Evolutionary conservation across 2,888 invertebrate genomes (phyloP).

Genomic region (Gortyna flavago): DNA sequence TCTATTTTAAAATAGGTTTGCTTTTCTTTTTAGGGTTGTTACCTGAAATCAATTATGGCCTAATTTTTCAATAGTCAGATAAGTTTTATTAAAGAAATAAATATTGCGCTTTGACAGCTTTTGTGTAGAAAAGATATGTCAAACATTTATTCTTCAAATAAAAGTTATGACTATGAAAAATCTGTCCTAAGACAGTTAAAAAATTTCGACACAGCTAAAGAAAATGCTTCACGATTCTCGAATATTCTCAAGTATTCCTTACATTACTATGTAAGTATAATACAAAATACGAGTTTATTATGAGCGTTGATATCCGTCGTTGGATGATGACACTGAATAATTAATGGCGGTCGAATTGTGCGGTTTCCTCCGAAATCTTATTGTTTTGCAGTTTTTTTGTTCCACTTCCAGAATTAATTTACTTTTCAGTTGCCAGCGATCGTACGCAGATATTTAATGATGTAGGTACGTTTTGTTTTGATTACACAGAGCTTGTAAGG

Average conservation of each 20-base stretch:
- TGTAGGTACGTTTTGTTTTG: slow-evolving; percentile 68
- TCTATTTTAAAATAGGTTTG: neutral
- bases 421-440: slow-evolving; percentile 80
- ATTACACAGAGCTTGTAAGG: slow-evolving; percentile 65
- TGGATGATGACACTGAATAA: slow-evolving; percentile 82
- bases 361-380: slow-evolving; percentile 69
- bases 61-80: neutral
- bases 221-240: slow-evolving; percentile 17
- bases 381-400: slow-evolving; percentile 77
- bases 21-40: neutral
- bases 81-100: no score
- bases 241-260: slow-evolving; percentile 35
- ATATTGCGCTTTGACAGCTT: no score
- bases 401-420: slow-evolving; percentile 84
- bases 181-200: neutral
- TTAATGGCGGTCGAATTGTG: slow-evolving; percentile 79
- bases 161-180: neutral
- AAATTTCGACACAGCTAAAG: neutral
- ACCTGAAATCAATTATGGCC: neutral
- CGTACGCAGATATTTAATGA: slow-evolving; percentile 84
- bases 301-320: slow-evolving; percentile 66
- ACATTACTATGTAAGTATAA: slow-evolving; percentile 43
- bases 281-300: slow-evolving; percentile 66
- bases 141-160: no score
- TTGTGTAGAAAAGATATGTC: no score